Evolutionary conservation across 2,888 invertebrate genomes (phyloP).

Genomic region (Morpho helenor): DNA sequence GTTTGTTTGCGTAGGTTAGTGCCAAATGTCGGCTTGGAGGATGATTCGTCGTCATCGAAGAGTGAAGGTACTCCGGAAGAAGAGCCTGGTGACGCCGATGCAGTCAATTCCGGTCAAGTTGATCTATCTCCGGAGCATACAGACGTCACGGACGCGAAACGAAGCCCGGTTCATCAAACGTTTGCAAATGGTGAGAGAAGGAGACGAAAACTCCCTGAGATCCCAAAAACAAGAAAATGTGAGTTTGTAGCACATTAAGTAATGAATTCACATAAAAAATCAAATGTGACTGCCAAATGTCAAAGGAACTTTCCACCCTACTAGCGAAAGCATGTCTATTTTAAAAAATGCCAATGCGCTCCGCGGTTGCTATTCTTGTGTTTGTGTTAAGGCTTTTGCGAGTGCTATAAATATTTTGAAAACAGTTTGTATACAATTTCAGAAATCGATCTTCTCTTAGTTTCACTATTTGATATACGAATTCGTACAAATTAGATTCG

Average conservation of each 20-base stretch:
- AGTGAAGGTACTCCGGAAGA: conserved; percentile 84
- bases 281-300: background rate
- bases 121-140: conserved; percentile 47
- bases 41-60: conserved; percentile 89
- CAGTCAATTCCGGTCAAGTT: conserved; percentile 34
- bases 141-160: conserved; percentile 47
- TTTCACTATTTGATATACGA: too few relatives aligned
- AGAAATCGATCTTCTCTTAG: too few relatives aligned
- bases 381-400: conserved; percentile 3
- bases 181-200: conserved; percentile 80
- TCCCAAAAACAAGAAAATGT: conserved; percentile 94
- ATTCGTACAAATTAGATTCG: too few relatives aligned
- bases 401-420: background rate
- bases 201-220: conserved; percentile 92
- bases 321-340: conserved; percentile 1
- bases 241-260: conserved; percentile 47
- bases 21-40: conserved; percentile 90
- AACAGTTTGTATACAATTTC: too few relatives aligned
- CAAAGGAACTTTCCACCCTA: background rate
- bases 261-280: background rate
- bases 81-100: conserved; percentile 79
- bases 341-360: conserved; percentile 3
- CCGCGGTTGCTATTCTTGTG: background rate
- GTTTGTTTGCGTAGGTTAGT: conserved; percentile 80
- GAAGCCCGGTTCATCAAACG: conserved; percentile 59